Base-by-base conservation (phyloP, 2,797 vertebrate species). In the Sternotherus odoratus region DNA sequence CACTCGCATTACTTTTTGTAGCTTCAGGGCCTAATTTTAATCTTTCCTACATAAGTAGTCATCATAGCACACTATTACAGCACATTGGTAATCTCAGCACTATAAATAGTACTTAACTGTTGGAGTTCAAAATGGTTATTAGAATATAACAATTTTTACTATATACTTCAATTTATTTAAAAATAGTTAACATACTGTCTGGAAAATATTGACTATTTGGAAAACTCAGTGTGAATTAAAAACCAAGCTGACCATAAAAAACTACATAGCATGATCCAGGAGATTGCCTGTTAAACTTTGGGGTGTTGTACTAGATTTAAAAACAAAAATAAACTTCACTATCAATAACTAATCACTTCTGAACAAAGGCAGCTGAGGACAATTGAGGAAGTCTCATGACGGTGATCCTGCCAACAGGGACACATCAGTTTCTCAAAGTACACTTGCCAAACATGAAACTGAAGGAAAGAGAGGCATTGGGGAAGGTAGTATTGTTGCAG, bases 201-300 rank as follows among this genome's bases (percentile, higher is more conserved):
- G n/a, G n/a, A n/a, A n/a, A n/a, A n/a, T n/a, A n/a, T n/a, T n/a
- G n/a, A n/a, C n/a, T n/a, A n/a, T n/a, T n/a, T n/a, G n/a, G n/a
- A n/a, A n/a, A n/a, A n/a, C n/a, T n/a, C n/a, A 54, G 8, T 21
- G 60, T 86, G 53, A 63, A 28, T 91, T 84, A 78, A 90, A 91
- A 91, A 1, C 43, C 79, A 5, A 12, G 43, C 57, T 95, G 89
- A 51, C 39, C 60, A 66, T 66, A 79, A 60, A 79, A 36, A 94
- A 39, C 6, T 88, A 54, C 48, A n/a, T 69, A 66, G 50, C 50
- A 19, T 39, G 60, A 72, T 23, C 36, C n/a, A 83, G 17, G 63
- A 30, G 30, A 63, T 28, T 2, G 53, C 1, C 54, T 0, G 84
- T 78, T 63, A 92, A 82, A 30, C 33, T 49, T 79, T 72, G 83